Base-by-base conservation (phyloP, 2,113 vertebrate genomes). In the Cryptotis parvus region DNA sequence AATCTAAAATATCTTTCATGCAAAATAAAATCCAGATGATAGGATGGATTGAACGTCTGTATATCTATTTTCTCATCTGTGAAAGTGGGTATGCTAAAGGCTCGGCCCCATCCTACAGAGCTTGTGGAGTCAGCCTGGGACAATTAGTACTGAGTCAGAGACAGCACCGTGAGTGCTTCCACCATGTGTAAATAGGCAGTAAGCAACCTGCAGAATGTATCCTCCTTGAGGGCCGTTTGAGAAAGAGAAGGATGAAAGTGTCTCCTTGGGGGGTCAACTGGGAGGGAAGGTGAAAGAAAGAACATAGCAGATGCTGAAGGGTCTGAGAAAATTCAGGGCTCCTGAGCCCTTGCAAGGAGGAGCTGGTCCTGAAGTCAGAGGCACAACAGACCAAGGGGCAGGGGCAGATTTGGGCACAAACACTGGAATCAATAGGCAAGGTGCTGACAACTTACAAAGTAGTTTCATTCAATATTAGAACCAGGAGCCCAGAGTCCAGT, bases 341-440 rank as follows among this genome's bases (percentile, higher is more conserved):
- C 1, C 35, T 5, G 66, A 31, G 2, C 3, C 65, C 27, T 80
- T 27, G 35, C 4, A 41, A 88, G 41, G n/a, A 84, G 9, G 35
- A n/a, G 27, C 4, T 52, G 49, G 3, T 0, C 0, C 12, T 37
- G 39, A 70, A 2, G 6, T 35, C n/a, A 63, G 27, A 41, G 8
- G 27, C 27, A 20, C 2, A 31, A 4, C 63, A 20, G 82, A 58
- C 68, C 10, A 3, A 69, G n/a, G n/a, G n/a, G n/a, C n/a, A n/a
- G n/a, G n/a, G n/a, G n/a, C n/a, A n/a, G n/a, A n/a, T n/a, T n/a
- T n/a, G n/a, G n/a, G n/a, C n/a, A n/a, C n/a, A 55, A 35, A 8
- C 41, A 14, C 26, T 7, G 39, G 18, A 35, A 20, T 72, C 69
- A 41, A 77, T 12, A 12, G 74, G 41, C 4, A 72, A 9, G 0